Conservation (phyloP, 2,113 vertebrate species). For the Vireo altiloquus region DNA sequence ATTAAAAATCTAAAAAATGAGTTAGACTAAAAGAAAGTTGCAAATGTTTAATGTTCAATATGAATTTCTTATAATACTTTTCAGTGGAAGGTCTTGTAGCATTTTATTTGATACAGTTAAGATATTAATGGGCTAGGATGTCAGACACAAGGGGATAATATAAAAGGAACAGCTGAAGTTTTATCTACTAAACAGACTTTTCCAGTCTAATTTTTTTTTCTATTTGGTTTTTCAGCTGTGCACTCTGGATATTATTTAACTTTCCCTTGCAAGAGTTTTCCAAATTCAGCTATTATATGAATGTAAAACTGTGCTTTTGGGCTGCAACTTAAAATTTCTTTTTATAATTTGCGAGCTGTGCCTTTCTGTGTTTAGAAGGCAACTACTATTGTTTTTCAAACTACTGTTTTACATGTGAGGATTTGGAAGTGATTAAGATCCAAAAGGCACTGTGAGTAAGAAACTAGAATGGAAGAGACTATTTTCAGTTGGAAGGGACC, state of each 20-base stretch:
- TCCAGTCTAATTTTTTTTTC: neutral
- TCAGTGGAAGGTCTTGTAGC: neutral
- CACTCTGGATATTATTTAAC: neutral
- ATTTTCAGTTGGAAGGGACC: neutral
- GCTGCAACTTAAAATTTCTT: neutral
- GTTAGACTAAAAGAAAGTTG: neutral
- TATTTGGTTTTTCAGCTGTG: neutral
- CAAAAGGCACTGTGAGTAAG: neutral
- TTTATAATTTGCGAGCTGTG: neutral
- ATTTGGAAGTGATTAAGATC: neutral
- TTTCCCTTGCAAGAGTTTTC: neutral
- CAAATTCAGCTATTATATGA: neutral
- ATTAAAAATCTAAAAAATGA: neutral
- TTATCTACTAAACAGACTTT: slow-evolving; percentile 9
- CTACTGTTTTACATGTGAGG: neutral
- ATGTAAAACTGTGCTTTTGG: neutral
- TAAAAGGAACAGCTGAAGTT: neutral
- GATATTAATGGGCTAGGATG: neutral
- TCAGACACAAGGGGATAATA: neutral
- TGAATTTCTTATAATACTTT: neutral
- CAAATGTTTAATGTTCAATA: neutral
- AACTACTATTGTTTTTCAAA: neutral
- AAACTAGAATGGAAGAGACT: neutral
- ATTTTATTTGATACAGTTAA: neutral
- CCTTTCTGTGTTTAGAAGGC: neutral